Base-by-base conservation (phyloP, 2,888 invertebrate species). In the Branchellion lobata region DNA sequence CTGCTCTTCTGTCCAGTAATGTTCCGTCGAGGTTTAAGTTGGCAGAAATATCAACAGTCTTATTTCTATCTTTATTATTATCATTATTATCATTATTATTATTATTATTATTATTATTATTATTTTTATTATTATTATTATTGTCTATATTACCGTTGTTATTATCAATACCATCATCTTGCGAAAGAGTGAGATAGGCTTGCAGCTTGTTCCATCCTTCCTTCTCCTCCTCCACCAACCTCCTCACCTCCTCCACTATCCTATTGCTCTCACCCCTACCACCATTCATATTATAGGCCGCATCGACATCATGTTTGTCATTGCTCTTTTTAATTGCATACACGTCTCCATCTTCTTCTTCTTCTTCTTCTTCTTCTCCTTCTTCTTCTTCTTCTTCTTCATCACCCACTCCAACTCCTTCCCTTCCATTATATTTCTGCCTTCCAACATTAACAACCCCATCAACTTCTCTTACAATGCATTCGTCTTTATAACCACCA, bases 211-310 rank as follows among this genome's bases (percentile, higher is more conserved):
- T 57, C 61, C 61, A 57, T n/a, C 21, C 61, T n/a, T 57, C 61
- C 61, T 57, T 57, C 61, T 57, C 61, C n/a, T 57, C 61, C 61
- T 57, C 61, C 61, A 57, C 61, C 24, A 57, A 14, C 61, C 3
- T 5, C 61, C 61, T 18, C 61, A 57, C 61, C 61, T n/a, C 61
- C 24, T 57, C 21, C 24, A 57, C 8, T n/a, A 57, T n/a, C 11
- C 61, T 57, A 57, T 5, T 57, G n/a, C n/a, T n/a, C 8, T n/a
- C 61, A 57, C 61, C 24, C 5, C 24, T 8, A 57, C 24, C 24
- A 57, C 24, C 24, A 57, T 57, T 57, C 18, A 18, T 47, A 18
- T 47, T 47, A 18, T 47, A 14, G 11, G 47, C 18, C 11, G 47
- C 18, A 14, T 14, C 18, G 47, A 14, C 18, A 47, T 14, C 18